Conservation (phyloP, 1,140 invertebrate species). For the Lerema accius region DNA sequence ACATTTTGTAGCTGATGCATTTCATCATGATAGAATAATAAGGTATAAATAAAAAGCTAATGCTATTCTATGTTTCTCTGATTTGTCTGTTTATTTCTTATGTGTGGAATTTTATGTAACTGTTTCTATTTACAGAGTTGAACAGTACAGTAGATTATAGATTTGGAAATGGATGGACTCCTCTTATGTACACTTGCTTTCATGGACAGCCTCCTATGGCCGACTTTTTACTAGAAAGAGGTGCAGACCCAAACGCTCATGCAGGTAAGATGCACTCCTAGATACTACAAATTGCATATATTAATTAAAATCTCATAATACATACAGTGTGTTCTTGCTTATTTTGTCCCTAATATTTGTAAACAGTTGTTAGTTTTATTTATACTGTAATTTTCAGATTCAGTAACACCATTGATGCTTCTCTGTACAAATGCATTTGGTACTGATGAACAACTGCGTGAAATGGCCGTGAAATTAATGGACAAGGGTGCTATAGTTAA, state of each 20-base stretch:
- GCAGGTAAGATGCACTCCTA: constrained; percentile 50
- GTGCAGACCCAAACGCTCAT: constrained; percentile 65
- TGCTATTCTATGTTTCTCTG: too few species aligned
- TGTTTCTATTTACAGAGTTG: constrained; percentile 56
- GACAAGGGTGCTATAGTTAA: constrained; percentile 64
- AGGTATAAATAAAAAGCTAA: neutral
- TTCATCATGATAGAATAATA: neutral
- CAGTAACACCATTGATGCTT: constrained; percentile 83
- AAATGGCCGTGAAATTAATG: constrained; percentile 61
- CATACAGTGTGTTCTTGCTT: too few species aligned
- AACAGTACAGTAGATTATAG: constrained; percentile 56
- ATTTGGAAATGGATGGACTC: constrained; percentile 71
- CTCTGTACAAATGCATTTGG: constrained; percentile 69
- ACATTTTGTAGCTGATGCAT: neutral
- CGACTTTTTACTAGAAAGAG: constrained; percentile 54
- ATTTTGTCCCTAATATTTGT: too few species aligned
- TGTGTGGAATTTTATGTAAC: neutral
- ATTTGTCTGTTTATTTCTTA: too few species aligned
- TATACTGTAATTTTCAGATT: constrained; percentile 65
- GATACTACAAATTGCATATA: too few species aligned
- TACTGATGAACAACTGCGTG: constrained; percentile 52
- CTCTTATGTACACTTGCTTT: constrained; percentile 70
- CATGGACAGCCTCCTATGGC: constrained; percentile 70
- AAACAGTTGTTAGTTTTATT: too few species aligned
- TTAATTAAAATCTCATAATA: too few species aligned